A percentile compares a stretch with the other conserved stretches of the same genome.
These are phyloP conservation scores for Anguilla japonica DNA, from an alignment of 2,113 vertebrate species.

Conservation along the genomic window DNA sequence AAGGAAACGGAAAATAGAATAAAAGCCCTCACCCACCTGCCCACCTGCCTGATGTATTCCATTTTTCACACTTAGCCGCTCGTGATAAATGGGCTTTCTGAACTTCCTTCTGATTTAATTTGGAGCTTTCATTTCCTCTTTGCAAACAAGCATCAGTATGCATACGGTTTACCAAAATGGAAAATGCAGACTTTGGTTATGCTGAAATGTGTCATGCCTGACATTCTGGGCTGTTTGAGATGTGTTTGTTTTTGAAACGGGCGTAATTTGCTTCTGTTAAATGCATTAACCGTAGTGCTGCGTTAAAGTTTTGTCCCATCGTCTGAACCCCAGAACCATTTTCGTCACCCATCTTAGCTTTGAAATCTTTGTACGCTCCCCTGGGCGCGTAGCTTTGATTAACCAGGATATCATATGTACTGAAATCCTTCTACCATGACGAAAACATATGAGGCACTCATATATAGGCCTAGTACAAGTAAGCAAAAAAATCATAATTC, in stretches of 20 bases:
- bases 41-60: neutral
- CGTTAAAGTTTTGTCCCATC: neutral
- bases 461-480: neutral
- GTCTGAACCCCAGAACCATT: neutral
- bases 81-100: slow-evolving; percentile 1
- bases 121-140: neutral
- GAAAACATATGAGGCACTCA: neutral
- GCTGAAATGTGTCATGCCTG: neutral
- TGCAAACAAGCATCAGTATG: neutral
- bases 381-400: neutral
- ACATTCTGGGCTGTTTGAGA: neutral
- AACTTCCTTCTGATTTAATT: neutral
- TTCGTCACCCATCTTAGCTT: neutral
- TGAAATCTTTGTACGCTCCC: neutral
- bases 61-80: neutral
- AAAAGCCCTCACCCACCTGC: neutral
- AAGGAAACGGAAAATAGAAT: neutral
- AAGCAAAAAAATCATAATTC: neutral
- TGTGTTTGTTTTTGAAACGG: neutral
- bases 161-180: neutral
- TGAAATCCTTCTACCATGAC: neutral
- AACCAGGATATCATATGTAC: neutral
- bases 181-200: neutral
- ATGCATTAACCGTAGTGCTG: neutral
- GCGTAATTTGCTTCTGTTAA: neutral